These are phyloP conservation scores for Euborellia annulipes DNA, from an alignment of 1,140 invertebrate species.

Conservation along the genomic window DNA sequence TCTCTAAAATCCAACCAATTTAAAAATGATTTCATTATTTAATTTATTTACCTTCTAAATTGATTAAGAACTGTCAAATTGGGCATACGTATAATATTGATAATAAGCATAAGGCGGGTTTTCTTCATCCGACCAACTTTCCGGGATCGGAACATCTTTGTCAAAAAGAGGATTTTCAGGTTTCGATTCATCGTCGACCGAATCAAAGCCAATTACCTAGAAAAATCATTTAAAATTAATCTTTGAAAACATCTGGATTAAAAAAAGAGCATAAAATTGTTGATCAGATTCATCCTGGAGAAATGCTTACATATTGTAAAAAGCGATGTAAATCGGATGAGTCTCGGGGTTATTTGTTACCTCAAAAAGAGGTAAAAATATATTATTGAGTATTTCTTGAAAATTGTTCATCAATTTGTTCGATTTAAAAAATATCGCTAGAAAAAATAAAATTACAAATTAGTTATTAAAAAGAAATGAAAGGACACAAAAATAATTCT, in stretches of 20 bases:
- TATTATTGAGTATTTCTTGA: slow-evolving; percentile 88
- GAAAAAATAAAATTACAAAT: slow-evolving; percentile 19
- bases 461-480: too few relatives aligned
- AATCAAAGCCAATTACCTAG: slow-evolving; percentile 95
- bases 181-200: slow-evolving; percentile 98
- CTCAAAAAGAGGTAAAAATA: slow-evolving; percentile 93
- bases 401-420: slow-evolving; percentile 94
- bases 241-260: too few relatives aligned
- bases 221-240: too few relatives aligned
- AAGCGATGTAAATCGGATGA: slow-evolving; percentile 93
- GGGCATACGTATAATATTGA: slow-evolving; percentile 94
- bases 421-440: slow-evolving; percentile 92
- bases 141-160: slow-evolving; percentile 64
- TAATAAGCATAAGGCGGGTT: slow-evolving; percentile 99
- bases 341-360: slow-evolving; percentile 82
- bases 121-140: slow-evolving; percentile 73
- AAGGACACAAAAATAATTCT: too few relatives aligned
- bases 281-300: too few relatives aligned
- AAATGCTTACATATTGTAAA: slow-evolving; percentile 62
- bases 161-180: slow-evolving; percentile 92
- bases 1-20: too few relatives aligned
- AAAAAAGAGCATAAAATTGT: slow-evolving; percentile 1
- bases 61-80: slow-evolving; percentile 93
- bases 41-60: slow-evolving; percentile 61
- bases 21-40: too few relatives aligned